Conservation (phyloP, 2,888 invertebrate genomes). For the Euproctis similis region DNA sequence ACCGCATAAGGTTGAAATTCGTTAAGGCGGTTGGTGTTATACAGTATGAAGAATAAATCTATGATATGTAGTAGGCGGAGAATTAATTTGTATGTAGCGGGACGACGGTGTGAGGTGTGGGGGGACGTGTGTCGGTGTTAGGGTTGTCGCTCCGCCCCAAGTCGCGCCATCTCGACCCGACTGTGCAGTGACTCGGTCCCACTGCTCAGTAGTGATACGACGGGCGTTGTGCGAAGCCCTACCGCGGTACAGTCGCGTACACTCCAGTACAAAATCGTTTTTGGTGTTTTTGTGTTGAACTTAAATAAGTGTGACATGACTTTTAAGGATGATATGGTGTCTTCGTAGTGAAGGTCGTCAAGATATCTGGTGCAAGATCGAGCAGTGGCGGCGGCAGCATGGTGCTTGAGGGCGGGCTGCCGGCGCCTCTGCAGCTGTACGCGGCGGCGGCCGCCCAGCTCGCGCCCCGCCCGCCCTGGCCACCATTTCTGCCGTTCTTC, state of each 20-base stretch:
- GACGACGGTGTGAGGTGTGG: conserved; percentile 40
- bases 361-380: conserved; percentile 49
- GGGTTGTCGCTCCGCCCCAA: conserved; percentile 52
- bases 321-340: conserved; percentile 37
- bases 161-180: conserved; percentile 70
- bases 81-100: conserved; percentile 54
- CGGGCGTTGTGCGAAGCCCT: conserved; percentile 14
- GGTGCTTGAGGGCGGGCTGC: conserved; percentile 81
- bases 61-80: conserved; percentile 74
- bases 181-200: conserved; percentile 28
- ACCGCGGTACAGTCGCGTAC: conserved; percentile 6
- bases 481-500: conserved; percentile 78
- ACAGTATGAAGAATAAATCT: conserved; percentile 70
- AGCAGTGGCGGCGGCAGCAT: conserved; percentile 57
- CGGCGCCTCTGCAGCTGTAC: conserved; percentile 82
- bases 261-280: conserved; percentile 3
- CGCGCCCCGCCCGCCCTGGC: conserved; percentile 75
- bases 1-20: conserved; percentile 66
- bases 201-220: conserved; percentile 19
- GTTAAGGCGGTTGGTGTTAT: conserved; percentile 51
- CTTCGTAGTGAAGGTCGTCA: conserved; percentile 35
- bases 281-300: conserved; percentile 14
- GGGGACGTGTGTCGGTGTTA: conserved; percentile 36
- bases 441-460: conserved; percentile 81
- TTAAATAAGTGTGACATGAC: conserved; percentile 32